Evolutionary conservation across 2,797 vertebrate genomes (phyloP), one percentile per base, ranked within the genome.

Genomic region (Spinus pinus): DNA sequence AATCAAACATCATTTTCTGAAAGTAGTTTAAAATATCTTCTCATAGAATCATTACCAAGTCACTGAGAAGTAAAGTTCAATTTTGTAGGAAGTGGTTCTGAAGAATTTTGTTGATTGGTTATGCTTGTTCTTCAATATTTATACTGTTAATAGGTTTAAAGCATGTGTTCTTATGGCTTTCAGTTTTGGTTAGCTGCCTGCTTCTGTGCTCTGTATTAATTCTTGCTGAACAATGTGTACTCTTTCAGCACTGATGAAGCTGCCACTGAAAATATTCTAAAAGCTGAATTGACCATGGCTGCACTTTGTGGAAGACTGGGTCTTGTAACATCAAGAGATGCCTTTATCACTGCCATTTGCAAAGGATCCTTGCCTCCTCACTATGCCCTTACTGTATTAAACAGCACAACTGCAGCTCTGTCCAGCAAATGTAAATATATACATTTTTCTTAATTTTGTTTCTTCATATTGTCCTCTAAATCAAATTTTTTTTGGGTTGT

Each of bases 301-400:
- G 98, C 99, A 25, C 98, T 99, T 87, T 99, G 99, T 93, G 99
- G 99, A 69, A 98, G 98, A 42, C 96, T 99, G n/a, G 98, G 98
- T 82, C 98, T 99, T 94, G 98, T 99, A 89, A 99, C 99, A 8
- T 99, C 99, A 27, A 99, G 99, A 39, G 99, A 99, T 70, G 99
- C 99, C 89, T 99, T 99, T 97, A 99, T 99, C 95, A 99, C 99
- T 4, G 99, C 99, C 72, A 98, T 99, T 97, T 99, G 99, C 98
- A 99, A 99, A 97, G 99, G 99, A 28, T 99, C 99, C 19, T 98
- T 99, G 90, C 99, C 99, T 37, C 99, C 99, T 9, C 99, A 99
- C 96, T 99, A 99, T 24, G 98, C 99, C 62, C 98, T 99, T 72
- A 99, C 99, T 33, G 98, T 99, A n/a, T 95, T 99, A 93, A 99